phyloP scores from a whole-genome alignment of 2,113 vertebrate species.

The Naja naja region DNA sequence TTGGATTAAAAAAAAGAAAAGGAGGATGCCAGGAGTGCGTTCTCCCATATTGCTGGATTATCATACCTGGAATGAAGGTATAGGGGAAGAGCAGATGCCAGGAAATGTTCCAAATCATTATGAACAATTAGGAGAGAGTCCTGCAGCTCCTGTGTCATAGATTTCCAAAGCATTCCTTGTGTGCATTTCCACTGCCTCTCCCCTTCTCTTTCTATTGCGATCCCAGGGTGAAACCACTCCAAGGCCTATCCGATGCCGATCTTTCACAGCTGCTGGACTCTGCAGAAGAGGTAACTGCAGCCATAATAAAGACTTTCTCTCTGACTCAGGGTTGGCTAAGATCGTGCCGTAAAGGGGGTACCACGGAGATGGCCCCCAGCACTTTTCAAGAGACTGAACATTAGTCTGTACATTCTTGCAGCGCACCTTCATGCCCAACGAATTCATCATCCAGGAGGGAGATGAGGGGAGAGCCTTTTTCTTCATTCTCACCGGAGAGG shows the following conservation, averaged over 20 bases:
- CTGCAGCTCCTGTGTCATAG: background rate
- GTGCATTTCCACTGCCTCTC: background rate
- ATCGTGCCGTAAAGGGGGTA: background rate
- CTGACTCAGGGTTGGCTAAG: background rate
- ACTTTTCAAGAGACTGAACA: background rate
- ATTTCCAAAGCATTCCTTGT: background rate
- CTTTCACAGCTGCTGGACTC: conserved; percentile 78
- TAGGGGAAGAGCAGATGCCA: background rate
- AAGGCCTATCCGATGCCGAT: conserved; percentile 71
- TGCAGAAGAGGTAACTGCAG: conserved; percentile 76
- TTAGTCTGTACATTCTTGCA: conserved; percentile 6
- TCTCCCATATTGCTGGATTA: background rate
- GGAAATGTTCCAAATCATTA: background rate
- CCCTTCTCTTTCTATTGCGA: background rate
- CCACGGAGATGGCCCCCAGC: background rate
- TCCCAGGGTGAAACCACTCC: conserved; percentile 72
- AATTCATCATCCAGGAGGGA: conserved; percentile 76
- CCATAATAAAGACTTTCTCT: background rate
- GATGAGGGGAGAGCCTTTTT: conserved; percentile 75
- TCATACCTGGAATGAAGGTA: background rate
- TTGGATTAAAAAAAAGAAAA: background rate
- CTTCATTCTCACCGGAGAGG: conserved; percentile 81
- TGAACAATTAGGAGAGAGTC: too few relatives aligned
- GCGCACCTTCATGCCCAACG: conserved; percentile 75
- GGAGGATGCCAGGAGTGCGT: background rate